These are phyloP conservation scores for Anguilla megastoma DNA, from an alignment of 2,797 vertebrate species.

Conservation along the genomic window DNA sequence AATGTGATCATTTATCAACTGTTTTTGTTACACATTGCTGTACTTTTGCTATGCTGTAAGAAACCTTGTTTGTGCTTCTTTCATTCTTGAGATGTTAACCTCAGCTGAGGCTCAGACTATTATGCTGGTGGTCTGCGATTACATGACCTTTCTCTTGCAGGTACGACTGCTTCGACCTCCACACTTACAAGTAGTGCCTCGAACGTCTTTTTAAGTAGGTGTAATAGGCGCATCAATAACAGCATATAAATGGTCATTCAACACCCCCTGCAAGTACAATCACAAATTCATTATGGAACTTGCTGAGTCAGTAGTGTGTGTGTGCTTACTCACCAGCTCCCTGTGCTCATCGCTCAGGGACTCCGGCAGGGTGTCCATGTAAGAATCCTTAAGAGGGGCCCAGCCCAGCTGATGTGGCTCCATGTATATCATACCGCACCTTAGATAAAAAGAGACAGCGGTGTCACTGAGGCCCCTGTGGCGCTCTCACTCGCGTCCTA, in stretches of 20 bases:
- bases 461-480: neutral
- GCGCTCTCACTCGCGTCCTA: neutral
- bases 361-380: slow-evolving; percentile 81
- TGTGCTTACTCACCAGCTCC: slow-evolving; percentile 72
- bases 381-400: slow-evolving; percentile 88
- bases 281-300: neutral
- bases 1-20: neutral
- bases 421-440: slow-evolving; percentile 98
- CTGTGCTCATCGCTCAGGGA: slow-evolving; percentile 74
- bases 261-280: neutral
- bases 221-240: neutral
- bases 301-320: neutral
- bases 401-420: slow-evolving; percentile 90
- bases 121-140: neutral
- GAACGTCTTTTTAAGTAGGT: neutral
- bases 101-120: neutral
- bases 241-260: neutral
- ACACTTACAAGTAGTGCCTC: neutral
- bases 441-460: slow-evolving; percentile 51
- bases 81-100: neutral
- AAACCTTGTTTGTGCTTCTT: neutral
- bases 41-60: neutral
- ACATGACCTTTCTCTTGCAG: neutral
- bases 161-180: neutral
- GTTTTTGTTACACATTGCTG: neutral